phyloP scores from a whole-genome alignment of 2,113 vertebrate species.

The Hydropotes inermis region DNA sequence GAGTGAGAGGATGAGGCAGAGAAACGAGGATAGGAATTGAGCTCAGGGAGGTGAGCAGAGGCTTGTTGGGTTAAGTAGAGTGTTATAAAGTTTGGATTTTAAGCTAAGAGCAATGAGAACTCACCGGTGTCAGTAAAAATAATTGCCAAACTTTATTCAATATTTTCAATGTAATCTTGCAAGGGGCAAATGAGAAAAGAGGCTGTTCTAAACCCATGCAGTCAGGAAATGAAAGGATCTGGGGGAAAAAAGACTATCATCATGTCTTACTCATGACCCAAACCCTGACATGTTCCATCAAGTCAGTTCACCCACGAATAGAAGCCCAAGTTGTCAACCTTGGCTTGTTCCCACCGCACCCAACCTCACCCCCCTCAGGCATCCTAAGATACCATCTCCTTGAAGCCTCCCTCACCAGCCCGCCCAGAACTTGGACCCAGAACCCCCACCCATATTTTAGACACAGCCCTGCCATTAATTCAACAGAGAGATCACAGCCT shows the following conservation, averaged over 20 bases:
- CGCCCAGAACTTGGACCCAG: not conserved
- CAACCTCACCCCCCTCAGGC: not conserved
- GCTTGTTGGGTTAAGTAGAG: not conserved
- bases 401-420: not conserved
- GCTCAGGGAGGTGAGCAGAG: not conserved
- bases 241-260: not conserved
- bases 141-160: not conserved
- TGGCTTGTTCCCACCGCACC: conserved; percentile 55
- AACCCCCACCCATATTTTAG: conserved; percentile 16
- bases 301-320: conserved; percentile 10
- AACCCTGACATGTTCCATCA: not conserved
- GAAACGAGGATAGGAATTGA: not conserved
- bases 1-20: not conserved
- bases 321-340: not conserved
- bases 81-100: not conserved
- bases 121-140: not conserved
- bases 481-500: not conserved
- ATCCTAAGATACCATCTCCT: conserved; percentile 52
- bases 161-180: not conserved
- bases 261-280: not conserved
- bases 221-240: not conserved
- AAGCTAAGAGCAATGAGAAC: not conserved
- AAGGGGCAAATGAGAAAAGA: not conserved
- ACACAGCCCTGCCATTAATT: not conserved
- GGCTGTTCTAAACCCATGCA: not conserved